Evolutionary conservation across 2,888 invertebrate genomes (phyloP), one percentile per base, ranked within the genome.

Genomic region (Eilema sororculum): DNA sequence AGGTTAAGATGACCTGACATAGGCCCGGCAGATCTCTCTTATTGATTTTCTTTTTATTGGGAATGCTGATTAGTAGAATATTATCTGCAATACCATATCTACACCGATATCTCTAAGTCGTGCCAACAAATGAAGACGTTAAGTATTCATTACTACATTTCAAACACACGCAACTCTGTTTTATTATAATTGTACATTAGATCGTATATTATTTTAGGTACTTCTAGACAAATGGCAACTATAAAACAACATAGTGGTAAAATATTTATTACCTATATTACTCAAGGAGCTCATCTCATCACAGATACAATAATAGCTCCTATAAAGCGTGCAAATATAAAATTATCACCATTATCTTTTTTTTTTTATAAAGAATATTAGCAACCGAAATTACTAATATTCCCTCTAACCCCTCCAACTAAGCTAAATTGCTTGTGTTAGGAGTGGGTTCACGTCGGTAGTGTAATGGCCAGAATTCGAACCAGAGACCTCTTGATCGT

Each of bases 81-180:
- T 46, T 46, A 6, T 52, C 20, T n/a, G n/a, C 52, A 52, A n/a
- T 20, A 52, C 46, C 20, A 52, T 52, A 52, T 52, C 52, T 52
- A 52, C 9, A n/a, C 52, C n/a, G n/a, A 52, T 52, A n/a, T n/a
- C 52, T 52, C n/a, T 52, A n/a, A 65, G 20, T 46, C 28, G 28
- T n/a, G 33, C 52, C n/a, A 52, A 52, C 52, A 52, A n/a, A 52
- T 52, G n/a, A n/a, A 8, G 52, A 52, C 52, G 9, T 52, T 52
- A 52, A n/a, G 20, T 52, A 52, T n/a, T 52, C 52, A 52, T 52
- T 52, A n/a, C 52, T n/a, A 52, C 52, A 52, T 52, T n/a, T 52
- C 52, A 9, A 20, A 52, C 52, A n/a, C 52, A n/a, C 20, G 52
- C 52, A n/a, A 52, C 52, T n/a, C 8, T 52, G n/a, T 52, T 52